Conservation (phyloP, 2,888 invertebrate genomes). For the Dascillus cervinus region DNA sequence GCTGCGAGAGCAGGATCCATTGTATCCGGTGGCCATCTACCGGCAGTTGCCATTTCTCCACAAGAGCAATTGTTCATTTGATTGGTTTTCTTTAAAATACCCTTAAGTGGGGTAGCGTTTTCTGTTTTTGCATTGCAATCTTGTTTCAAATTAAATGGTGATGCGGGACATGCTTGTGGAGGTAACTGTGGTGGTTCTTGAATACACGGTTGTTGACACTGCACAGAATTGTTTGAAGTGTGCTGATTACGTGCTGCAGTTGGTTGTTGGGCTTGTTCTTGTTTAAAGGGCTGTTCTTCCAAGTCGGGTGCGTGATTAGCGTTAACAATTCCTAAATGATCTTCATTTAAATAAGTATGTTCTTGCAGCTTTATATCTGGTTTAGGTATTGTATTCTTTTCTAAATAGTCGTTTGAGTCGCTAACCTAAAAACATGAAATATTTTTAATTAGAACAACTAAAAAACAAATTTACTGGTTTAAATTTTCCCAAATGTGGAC, state of each 20-base stretch:
- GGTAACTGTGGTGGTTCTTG: neutral
- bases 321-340: slow-evolving; percentile 23
- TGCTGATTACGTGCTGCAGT: neutral
- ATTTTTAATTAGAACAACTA: slow-evolving; percentile 2
- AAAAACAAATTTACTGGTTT: neutral
- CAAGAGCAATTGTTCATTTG: neutral
- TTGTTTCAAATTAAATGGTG: neutral
- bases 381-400: slow-evolving; percentile 25
- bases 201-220: neutral
- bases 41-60: slow-evolving; percentile 3
- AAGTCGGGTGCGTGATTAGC: slow-evolving; percentile 26
- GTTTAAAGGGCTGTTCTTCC: slow-evolving; percentile 18
- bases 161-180: neutral
- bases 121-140: neutral
- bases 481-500: slow-evolving; percentile 27
- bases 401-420: slow-evolving; percentile 22
- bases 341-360: slow-evolving; percentile 18
- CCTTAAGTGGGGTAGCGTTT: slow-evolving; percentile 7
- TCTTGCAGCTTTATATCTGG: slow-evolving; percentile 22
- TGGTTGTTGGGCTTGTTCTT: neutral
- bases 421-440: slow-evolving; percentile 12
- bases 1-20: slow-evolving; percentile 11
- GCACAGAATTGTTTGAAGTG: neutral
- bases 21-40: slow-evolving; percentile 7
- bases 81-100: slow-evolving; percentile 15